Base-by-base conservation (phyloP, 1,140 invertebrate species). In the Bombus breviceps region DNA sequence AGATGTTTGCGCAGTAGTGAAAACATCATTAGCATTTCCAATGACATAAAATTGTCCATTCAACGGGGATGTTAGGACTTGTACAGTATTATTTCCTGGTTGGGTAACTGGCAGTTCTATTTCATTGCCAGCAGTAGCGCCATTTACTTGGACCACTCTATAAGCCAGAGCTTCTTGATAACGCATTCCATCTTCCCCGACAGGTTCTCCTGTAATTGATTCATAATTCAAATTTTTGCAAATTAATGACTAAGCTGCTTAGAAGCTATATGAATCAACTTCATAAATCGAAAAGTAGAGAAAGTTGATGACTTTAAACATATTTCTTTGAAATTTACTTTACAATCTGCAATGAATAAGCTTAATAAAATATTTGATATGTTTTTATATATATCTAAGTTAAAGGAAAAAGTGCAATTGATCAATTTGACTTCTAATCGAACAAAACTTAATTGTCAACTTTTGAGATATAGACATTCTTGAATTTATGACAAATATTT, bases 1-100 rank as follows among this genome's bases (percentile, higher is more conserved):
- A 4, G 95, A 93, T 3, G 94, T 94, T 88, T 95, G 93, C 22
- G 95, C 94, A 75, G 94, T 95, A 71, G 95, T 95, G 86, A 96
- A 96, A 62, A 96, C 95, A 85, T 96, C 96, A 71, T 95, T 95
- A 34, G 96, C 94, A 92, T 95, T 96, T 43, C 96, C 95, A 89
- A 96, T 96, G 41, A 96, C 95, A 92, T 96, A 96, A 85, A 96
- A 95, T 88, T 96, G 96, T n/a, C 95, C 94, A 88, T 95, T 95
- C 32, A 95, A 88, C 10, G 94, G 94, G 1, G 95, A 94, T 28
- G 94, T 95, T 85, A 95, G 78, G 39, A 95, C 95, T 83, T 95
- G 95, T 47, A 95, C 93, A 12, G 94, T 94, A 81, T 93, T 95
- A 80, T 91, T 93, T 5, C 92, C 93, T 73, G 93, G 86, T 47